A percentile compares a stretch with the other conserved stretches of the same genome.
phyloP scores from a whole-genome alignment of 2,113 vertebrate species.

The Anarrhichthys ocellatus region DNA sequence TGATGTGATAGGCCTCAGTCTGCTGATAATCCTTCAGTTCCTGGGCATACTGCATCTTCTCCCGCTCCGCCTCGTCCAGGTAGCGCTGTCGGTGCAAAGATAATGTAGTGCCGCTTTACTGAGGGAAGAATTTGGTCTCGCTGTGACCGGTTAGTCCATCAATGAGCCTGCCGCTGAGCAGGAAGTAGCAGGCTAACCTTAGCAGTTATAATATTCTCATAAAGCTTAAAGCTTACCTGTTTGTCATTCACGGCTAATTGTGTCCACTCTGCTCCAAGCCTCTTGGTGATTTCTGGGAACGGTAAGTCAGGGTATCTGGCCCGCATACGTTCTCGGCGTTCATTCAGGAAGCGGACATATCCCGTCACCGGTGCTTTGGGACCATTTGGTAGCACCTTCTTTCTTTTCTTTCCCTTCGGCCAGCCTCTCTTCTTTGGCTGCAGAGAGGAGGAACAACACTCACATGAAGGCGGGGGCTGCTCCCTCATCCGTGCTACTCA shows the following conservation, averaged over 20 bases:
- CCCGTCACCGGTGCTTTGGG: constrained; percentile 97
- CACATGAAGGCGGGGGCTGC: not conserved
- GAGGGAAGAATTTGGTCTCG: not conserved
- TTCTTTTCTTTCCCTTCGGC: constrained; percentile 98
- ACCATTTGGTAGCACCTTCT: constrained; percentile 96
- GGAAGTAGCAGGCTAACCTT: too few relatives aligned
- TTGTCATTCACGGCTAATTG: constrained; percentile 91
- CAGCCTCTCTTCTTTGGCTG: constrained; percentile 97
- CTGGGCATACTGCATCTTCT: constrained; percentile 96
- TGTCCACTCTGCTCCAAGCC: constrained; percentile 96
- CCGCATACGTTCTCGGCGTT: constrained; percentile 93
- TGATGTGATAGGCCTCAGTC: constrained; percentile 96
- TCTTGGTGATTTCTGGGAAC: constrained; percentile 97
- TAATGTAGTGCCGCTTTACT: not conserved
- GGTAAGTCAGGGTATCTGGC: constrained; percentile 92
- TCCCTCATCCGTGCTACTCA: not conserved
- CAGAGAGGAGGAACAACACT: constrained; percentile 14
- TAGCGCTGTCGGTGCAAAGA: constrained; percentile 84
- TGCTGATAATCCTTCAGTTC: constrained; percentile 96
- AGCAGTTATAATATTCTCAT: too few relatives aligned
- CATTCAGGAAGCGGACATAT: constrained; percentile 95
- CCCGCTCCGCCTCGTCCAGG: constrained; percentile 94
- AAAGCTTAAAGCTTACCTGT: constrained; percentile 78
- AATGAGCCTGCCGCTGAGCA: too few relatives aligned
- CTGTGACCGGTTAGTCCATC: too few relatives aligned